Evolutionary conservation across 2,113 vertebrate species (phyloP).

Genomic region (Lycaon pictus): DNA sequence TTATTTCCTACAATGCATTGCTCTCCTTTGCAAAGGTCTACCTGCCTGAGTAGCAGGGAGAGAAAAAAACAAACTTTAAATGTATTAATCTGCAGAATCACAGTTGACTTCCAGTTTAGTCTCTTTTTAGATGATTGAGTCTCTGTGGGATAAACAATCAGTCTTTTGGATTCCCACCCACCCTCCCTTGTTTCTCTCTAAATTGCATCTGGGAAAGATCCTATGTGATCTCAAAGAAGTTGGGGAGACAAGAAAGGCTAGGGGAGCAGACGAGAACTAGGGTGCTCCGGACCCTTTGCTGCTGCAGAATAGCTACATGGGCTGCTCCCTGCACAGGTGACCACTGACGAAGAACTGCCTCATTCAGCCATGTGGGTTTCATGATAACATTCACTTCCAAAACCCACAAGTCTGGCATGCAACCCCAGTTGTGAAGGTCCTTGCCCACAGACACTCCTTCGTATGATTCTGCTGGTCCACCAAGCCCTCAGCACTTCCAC

Average conservation of each 20-base stretch:
- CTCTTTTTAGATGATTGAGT: background rate
- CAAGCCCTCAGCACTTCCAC: background rate
- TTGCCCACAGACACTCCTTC: background rate
- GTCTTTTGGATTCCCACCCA: background rate
- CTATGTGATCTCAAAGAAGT: background rate
- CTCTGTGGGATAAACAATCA: background rate
- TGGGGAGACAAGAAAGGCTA: rapidly evolving
- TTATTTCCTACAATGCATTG: background rate
- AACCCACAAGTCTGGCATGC: background rate
- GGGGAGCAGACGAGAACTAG: background rate
- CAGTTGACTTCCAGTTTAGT: background rate
- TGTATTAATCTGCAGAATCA: background rate
- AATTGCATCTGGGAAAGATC: background rate
- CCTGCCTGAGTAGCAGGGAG: background rate
- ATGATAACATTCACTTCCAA: background rate
- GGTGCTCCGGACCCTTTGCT: background rate
- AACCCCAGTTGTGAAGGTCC: background rate
- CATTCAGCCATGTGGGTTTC: background rate
- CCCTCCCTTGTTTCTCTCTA: background rate
- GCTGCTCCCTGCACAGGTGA: background rate
- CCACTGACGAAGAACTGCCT: too few species aligned
- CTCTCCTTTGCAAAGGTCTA: background rate
- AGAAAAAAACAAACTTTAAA: slow-evolving; percentile 49
- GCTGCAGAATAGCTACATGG: too few species aligned
- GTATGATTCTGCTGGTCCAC: background rate